Evolutionary conservation across 2,113 vertebrate species (phyloP), one percentile per base, ranked within the genome.

Genomic region (Elaphurus davidianus): DNA sequence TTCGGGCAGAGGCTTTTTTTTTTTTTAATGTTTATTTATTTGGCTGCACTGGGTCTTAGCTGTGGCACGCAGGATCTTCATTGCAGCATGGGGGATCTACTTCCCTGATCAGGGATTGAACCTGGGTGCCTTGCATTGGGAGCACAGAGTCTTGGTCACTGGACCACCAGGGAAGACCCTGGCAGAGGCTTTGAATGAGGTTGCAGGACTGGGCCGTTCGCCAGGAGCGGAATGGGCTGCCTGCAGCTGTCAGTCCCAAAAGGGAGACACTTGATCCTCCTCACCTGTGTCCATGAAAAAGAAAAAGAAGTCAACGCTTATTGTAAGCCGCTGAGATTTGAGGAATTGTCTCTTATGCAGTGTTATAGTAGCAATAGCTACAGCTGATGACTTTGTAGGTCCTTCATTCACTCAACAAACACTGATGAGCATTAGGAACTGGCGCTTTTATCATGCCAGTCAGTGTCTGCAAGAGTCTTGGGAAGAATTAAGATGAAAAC

Each of bases 161-260:
- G 71, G 71, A 74, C 36, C 71, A 43, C 71, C 36, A 27, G 71
- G 64, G n/a, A 23, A 36, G 19, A 36, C 19, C 19, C 64, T 71
- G 64, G n/a, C n/a, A 71, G n/a, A 71, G n/a, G 25, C 17, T n/a
- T 40, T 33, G 7, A 17, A 19, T 5, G 67, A 11, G 55, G 36
- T 6, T 7, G 1, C 0, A 0, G 13, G 55, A 54, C 7, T 11
- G 45, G 28, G 28, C 13, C 12, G 0, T 9, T 54, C 0, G 0
- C 5, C 7, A 3, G 12, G 57, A 36, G 30, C 14, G 3, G 79
- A 50, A 43, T 0, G 2, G 64, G 33, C n/a, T 17, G 1, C 33
- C 17, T 9, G 55, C 1, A 43, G 55, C 28, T 79, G 36, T 57
- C 5, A 47, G 57, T 78, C 57, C n/a, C 67, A 0, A 16, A 17